A percentile compares a stretch with the other conserved stretches of the same genome.
phyloP scores from a whole-genome alignment of 1,140 invertebrate species.

The Magallana angulata region DNA sequence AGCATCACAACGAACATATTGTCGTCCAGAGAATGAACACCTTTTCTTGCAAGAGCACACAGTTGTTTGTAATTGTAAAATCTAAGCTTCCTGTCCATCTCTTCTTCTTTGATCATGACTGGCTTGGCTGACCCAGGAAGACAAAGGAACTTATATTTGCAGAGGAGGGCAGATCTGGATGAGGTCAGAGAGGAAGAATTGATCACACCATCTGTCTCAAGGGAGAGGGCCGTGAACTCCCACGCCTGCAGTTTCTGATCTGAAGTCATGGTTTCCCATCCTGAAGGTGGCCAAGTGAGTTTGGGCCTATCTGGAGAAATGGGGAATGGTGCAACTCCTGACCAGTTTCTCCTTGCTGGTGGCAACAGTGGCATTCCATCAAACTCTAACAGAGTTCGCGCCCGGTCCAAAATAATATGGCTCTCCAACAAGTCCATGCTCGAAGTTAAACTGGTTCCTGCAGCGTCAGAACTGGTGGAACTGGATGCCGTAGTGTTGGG shows the following conservation, averaged over 20 bases:
- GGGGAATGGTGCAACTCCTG: too few relatives aligned
- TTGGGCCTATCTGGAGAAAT: too few relatives aligned
- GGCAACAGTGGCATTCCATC: background rate
- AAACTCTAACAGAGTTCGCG: background rate
- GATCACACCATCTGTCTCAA: background rate
- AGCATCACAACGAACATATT: too few relatives aligned
- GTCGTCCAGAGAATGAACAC: background rate
- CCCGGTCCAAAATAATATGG: background rate
- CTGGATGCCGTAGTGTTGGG: background rate
- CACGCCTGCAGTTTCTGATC: slow-evolving; percentile 29
- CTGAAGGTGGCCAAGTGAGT: too few relatives aligned
- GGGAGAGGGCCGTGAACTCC: background rate
- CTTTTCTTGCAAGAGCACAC: background rate
- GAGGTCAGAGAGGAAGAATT: background rate
- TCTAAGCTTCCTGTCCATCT: background rate
- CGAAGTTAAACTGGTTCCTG: background rate
- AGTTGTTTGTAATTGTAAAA: background rate
- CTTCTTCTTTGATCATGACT: background rate
- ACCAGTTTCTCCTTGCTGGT: too few relatives aligned
- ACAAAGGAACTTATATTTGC: background rate
- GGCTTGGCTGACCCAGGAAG: slow-evolving; percentile 12
- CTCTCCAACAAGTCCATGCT: background rate
- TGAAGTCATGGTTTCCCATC: background rate
- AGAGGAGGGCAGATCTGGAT: background rate
- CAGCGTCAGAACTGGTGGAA: background rate